Conservation (phyloP, 2,888 invertebrate genomes). For the Parasteatoda lunata region DNA sequence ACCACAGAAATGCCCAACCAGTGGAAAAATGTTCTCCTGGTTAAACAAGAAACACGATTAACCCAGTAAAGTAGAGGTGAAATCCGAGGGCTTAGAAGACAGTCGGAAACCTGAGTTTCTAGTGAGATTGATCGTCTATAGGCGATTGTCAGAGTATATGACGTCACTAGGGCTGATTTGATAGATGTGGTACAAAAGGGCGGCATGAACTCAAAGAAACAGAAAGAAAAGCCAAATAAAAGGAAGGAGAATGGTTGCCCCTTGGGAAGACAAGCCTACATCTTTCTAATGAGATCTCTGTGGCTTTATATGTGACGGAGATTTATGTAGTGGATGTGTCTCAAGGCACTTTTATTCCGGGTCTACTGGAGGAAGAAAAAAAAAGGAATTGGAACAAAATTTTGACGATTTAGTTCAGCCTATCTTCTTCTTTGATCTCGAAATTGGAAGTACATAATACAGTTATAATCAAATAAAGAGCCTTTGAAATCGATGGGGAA, state of each 20-base stretch:
- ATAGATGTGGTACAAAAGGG: conserved; percentile 48
- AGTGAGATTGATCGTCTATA: conserved; percentile 44
- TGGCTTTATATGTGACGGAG: conserved; percentile 53
- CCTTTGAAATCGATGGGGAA: no score
- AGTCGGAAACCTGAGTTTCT: not conserved
- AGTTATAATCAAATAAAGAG: not conserved
- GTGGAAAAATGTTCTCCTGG: not conserved
- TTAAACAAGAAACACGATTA: conserved; percentile 5
- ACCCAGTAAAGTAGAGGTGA: conserved; percentile 14
- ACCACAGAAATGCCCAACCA: not conserved
- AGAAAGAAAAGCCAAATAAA: conserved; percentile 21
- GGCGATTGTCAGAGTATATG: conserved; percentile 40
- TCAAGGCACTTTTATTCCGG: conserved; percentile 15
- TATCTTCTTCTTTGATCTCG: not conserved
- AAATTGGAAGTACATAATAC: not conserved
- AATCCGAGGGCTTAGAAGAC: conserved; percentile 4
- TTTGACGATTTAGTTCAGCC: conserved; percentile 18
- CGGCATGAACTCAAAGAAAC: conserved; percentile 12
- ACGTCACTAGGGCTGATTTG: conserved; percentile 48
- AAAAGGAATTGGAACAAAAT: not conserved
- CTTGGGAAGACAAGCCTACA: conserved; percentile 40
- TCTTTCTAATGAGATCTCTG: conserved; percentile 61
- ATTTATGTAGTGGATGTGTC: conserved; percentile 55
- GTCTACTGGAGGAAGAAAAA: not conserved
- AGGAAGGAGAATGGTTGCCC: conserved; percentile 19